Evolutionary conservation across 2,113 vertebrate species (phyloP), one percentile per base, ranked within the genome.

Genomic region (Ciconia boyciana): DNA sequence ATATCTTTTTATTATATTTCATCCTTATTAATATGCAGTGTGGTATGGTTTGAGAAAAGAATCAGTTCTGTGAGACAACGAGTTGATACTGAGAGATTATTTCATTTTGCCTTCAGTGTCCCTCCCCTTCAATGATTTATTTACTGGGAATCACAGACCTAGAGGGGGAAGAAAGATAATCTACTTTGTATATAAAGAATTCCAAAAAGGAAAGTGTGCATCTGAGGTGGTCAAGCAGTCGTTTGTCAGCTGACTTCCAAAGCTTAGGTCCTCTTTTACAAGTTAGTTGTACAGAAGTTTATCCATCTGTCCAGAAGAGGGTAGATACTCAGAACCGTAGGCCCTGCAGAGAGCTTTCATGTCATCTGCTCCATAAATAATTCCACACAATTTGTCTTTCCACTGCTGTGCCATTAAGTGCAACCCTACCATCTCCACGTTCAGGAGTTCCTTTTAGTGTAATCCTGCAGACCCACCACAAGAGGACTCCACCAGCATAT

Each of bases 371-470:
- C 36, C 10, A 2, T 66, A 62, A 74, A 31, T 60, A 61, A 57
- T 76, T 34, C 16, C 51, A 48, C 16, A 9, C 4, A 39, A 25
- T 58, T 70, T 55, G 19, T 49, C 36, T 81, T 72, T 41, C 8
- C 19, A 16, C 14, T 2, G 1, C 32, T 48, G 57, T 65, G 44
- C n/a, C 26, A 51, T 28, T 34, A 20, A 66, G 39, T 29, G 39
- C 34, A 36, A 44, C 60, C 36, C 16, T 25, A 5, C 28, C 6
- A 28, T 43, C 28, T 39, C 15, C 22, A 3, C 0, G 0, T 39
- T 52, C 10, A 57, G 49, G 21, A 14, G 41, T 62, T 48, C 8
- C 28, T 65, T 61, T 7, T 44, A 29, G 26, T 87, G 87, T 43
- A 78, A 22, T 71, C 13, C 29, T 14, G 3, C 43, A 71, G 61